phyloP scores from a whole-genome alignment of 2,888 invertebrate species.

The Trichogramma evanescens region DNA sequence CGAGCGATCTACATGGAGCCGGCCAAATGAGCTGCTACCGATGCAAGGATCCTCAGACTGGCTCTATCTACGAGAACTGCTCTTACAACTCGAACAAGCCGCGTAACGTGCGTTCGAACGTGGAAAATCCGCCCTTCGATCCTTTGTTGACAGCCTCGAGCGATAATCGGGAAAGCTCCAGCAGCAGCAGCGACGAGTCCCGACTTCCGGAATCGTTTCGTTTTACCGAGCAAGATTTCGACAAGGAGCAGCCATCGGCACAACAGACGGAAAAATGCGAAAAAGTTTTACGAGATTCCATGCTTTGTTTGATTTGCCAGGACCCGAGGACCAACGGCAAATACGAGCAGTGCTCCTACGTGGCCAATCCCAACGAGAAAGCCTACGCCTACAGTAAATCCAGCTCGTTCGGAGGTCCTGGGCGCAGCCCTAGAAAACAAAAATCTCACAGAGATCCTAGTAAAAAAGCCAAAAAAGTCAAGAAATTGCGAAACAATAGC shows the following conservation, averaged over 20 bases:
- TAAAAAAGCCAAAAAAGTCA: slow-evolving; percentile 13
- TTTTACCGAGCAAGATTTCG: slow-evolving; percentile 42
- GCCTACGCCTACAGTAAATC: slow-evolving; percentile 36
- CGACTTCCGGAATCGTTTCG: slow-evolving; percentile 22
- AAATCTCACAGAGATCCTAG: slow-evolving; percentile 4
- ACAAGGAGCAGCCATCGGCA: slow-evolving; percentile 37
- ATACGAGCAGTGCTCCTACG: slow-evolving; percentile 77
- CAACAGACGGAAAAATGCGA: slow-evolving; percentile 60
- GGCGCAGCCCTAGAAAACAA: background rate
- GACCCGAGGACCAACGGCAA: slow-evolving; percentile 69
- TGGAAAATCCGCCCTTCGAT: background rate
- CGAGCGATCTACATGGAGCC: background rate
- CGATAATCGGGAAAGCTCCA: slow-evolving; percentile 1
- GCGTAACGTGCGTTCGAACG: slow-evolving; percentile 11
- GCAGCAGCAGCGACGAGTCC: background rate
- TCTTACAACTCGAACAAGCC: slow-evolving; percentile 48
- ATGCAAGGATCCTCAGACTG: slow-evolving; percentile 51
- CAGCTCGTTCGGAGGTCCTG: slow-evolving; percentile 25
- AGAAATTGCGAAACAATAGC: background rate
- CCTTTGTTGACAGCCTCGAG: background rate
- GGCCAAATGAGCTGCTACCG: slow-evolving; percentile 48
- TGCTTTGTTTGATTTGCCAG: slow-evolving; percentile 68
- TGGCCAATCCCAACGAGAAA: slow-evolving; percentile 64
- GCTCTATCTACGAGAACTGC: slow-evolving; percentile 52
- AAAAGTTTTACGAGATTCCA: slow-evolving; percentile 59